Evolutionary conservation across 2,113 vertebrate genomes (phyloP).

Genomic region (Mellivora capensis): DNA sequence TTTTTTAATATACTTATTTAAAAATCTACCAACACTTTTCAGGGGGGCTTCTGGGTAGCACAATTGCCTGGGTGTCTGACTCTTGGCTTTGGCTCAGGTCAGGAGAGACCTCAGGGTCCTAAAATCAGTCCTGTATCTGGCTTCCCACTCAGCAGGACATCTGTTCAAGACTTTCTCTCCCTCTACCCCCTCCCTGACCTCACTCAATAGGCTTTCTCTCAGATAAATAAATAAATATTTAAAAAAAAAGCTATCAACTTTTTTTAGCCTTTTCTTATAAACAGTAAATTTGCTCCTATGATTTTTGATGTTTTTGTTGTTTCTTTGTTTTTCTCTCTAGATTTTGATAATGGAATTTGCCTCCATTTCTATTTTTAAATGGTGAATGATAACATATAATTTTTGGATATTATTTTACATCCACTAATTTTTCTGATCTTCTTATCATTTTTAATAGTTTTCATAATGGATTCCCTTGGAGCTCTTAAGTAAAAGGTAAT

Average conservation of each 20-base stretch:
- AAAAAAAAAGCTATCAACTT: not conserved
- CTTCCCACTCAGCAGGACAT: not conserved
- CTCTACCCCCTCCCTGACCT: not conserved
- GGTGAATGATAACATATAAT: not conserved
- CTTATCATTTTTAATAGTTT: not conserved
- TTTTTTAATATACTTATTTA: not conserved
- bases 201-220: not conserved
- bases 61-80: not conserved
- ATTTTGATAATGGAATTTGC: not conserved
- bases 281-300: not conserved
- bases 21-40: not conserved
- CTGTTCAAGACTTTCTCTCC: not conserved
- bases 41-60: not conserved
- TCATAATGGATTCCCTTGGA: not conserved
- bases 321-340: not conserved
- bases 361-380: not conserved
- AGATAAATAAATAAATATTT: not conserved
- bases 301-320: not conserved
- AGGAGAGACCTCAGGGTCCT: not conserved
- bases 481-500: not conserved
- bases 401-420: not conserved
- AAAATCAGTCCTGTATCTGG: not conserved
- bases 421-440: not conserved
- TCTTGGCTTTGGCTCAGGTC: not conserved
- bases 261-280: not conserved